These are phyloP conservation scores for Protaetia brevitarsis DNA, from an alignment of 1,140 invertebrate genomes.

Conservation along the genomic window DNA sequence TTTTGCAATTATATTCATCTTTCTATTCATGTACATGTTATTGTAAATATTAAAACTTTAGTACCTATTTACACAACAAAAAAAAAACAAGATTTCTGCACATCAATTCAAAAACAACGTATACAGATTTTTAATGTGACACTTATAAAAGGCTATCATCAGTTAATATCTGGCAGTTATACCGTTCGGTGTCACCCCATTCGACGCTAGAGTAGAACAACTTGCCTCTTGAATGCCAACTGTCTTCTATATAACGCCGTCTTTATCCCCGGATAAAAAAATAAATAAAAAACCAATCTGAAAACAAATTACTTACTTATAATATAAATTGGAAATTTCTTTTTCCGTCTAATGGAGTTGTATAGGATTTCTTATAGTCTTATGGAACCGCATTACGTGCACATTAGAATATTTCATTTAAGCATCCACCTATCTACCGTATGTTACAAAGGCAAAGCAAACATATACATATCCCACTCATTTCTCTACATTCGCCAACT, in stretches of 20 bases:
- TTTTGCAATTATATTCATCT: no score
- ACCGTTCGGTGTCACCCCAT: background rate
- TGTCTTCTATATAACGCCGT: background rate
- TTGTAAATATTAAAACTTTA: no score
- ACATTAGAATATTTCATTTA: no score
- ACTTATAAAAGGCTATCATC: background rate
- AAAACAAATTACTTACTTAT: constrained; percentile 21
- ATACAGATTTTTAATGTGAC: no score
- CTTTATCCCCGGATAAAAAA: background rate
- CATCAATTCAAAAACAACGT: no score
- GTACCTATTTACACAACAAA: no score
- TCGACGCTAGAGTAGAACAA: background rate
- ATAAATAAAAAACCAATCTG: constrained; percentile 19
- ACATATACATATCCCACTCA: no score
- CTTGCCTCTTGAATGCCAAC: background rate
- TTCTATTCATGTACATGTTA: no score
- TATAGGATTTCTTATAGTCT: background rate
- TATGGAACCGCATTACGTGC: background rate
- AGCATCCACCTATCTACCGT: no score
- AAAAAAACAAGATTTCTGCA: no score
- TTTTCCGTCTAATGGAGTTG: background rate
- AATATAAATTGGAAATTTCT: constrained; percentile 20
- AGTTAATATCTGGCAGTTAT: background rate
- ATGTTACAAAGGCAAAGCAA: no score
- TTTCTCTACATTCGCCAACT: no score